Evolutionary conservation across 2,113 vertebrate genomes (phyloP).

Genomic region (Micronycteris hirsuta): DNA sequence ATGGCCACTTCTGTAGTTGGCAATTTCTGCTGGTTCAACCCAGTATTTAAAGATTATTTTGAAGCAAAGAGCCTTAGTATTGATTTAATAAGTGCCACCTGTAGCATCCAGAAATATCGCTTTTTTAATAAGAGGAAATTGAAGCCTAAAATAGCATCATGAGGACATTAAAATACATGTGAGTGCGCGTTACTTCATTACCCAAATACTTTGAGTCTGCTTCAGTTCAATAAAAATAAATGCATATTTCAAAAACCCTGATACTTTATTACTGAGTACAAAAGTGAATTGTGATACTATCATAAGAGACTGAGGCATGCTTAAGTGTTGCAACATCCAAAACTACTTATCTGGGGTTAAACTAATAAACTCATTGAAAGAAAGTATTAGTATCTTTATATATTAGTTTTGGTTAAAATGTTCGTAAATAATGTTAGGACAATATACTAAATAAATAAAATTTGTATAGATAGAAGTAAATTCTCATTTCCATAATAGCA

Average conservation of each 20-base stretch:
- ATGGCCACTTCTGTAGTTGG: not conserved
- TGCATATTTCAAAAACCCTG: not conserved
- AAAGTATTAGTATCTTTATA: not conserved
- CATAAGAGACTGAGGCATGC: not conserved
- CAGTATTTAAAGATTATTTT: not conserved
- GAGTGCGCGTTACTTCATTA: not conserved
- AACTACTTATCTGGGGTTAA: not conserved
- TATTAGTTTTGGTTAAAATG: not conserved
- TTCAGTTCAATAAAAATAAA: not conserved
- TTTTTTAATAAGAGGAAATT: not conserved
- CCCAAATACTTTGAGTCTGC: not conserved
- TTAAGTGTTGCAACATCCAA: not conserved
- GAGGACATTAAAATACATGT: not conserved
- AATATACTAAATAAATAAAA: not conserved
- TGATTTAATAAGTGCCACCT: not conserved
- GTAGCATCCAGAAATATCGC: not conserved
- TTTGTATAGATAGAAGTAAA: not conserved
- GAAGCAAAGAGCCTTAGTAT: not conserved
- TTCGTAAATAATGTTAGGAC: not conserved
- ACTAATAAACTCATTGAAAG: not conserved
- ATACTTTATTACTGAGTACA: not conserved
- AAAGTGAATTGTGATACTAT: not conserved
- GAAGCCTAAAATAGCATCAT: not conserved
- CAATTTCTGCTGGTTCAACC: not conserved
- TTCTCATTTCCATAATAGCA: not conserved